These are phyloP conservation scores for Cricetomys ansorgei DNA, from an alignment of 2,113 vertebrate species.

Conservation along the genomic window DNA sequence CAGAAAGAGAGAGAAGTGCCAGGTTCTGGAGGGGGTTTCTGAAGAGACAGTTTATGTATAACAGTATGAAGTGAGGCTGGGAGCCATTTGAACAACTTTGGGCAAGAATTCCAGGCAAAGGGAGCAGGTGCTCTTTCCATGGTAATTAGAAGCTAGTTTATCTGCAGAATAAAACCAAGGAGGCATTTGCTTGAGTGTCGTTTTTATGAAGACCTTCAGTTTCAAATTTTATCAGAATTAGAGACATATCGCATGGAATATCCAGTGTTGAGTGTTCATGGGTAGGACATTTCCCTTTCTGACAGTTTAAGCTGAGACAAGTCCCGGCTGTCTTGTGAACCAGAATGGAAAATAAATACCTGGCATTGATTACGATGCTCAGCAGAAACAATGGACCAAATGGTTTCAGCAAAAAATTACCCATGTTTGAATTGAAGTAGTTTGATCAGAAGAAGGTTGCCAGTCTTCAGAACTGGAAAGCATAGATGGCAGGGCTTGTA, in stretches of 20 bases:
- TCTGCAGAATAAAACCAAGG: neutral
- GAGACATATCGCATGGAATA: neutral
- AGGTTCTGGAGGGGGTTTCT: neutral
- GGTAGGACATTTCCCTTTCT: neutral
- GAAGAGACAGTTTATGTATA: neutral
- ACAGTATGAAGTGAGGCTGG: neutral
- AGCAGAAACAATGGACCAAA: too few relatives aligned
- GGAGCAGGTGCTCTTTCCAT: neutral
- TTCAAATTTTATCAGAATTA: slow-evolving; percentile 28
- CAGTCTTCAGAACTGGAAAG: neutral
- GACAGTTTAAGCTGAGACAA: neutral
- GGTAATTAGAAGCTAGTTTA: neutral
- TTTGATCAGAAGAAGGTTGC: neutral
- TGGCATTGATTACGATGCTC: fast-evolving
- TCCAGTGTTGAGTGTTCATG: neutral
- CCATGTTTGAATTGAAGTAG: neutral
- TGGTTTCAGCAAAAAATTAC: neutral
- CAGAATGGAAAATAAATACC: neutral
- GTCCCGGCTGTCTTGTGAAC: neutral
- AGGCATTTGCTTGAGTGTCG: neutral
- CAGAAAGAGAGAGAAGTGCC: neutral
- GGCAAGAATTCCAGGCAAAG: neutral
- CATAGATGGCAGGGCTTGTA: neutral
- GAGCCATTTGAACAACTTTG: neutral
- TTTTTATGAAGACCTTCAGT: neutral